Evolutionary conservation across 2,888 invertebrate species (phyloP).

Genomic region (Crematogaster levior): DNA sequence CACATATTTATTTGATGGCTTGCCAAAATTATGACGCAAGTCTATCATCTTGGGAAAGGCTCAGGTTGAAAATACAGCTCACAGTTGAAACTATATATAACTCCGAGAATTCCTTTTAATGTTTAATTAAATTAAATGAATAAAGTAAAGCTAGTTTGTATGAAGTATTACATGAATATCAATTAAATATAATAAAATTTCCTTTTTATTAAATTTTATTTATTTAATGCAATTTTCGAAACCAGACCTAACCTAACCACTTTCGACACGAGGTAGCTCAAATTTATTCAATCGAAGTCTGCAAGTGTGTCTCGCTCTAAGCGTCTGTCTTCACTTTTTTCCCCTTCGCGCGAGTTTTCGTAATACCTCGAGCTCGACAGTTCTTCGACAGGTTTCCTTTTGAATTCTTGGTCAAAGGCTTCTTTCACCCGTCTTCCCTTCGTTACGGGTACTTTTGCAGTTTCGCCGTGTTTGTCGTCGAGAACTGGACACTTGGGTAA

Average conservation of each 20-base stretch:
- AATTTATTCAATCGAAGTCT: slow-evolving; percentile 20
- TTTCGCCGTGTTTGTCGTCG: slow-evolving; percentile 46
- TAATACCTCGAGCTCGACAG: slow-evolving; percentile 51
- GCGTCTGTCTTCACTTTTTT: not conserved
- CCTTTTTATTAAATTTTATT: not conserved
- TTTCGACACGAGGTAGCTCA: not conserved
- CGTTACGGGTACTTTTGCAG: slow-evolving; percentile 60
- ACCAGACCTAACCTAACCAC: not conserved
- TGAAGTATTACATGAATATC: not conserved
- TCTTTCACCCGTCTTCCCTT: slow-evolving; percentile 55
- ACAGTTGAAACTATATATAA: not conserved
- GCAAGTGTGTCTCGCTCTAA: not conserved
- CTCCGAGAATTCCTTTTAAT: not conserved
- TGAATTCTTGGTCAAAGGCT: slow-evolving; percentile 60
- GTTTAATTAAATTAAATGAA: no score
- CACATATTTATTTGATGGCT: not conserved
- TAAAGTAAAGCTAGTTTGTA: not conserved
- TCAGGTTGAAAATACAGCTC: not conserved
- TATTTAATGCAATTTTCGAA: not conserved
- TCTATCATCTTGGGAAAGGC: not conserved
- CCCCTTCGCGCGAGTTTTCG: slow-evolving; percentile 58
- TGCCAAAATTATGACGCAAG: not conserved
- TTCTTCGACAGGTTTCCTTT: slow-evolving; percentile 70
- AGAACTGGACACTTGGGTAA: slow-evolving; percentile 11
- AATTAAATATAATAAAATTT: not conserved